phyloP scores from a whole-genome alignment of 2,888 invertebrate species.

The Drosophila vallismaia region DNA sequence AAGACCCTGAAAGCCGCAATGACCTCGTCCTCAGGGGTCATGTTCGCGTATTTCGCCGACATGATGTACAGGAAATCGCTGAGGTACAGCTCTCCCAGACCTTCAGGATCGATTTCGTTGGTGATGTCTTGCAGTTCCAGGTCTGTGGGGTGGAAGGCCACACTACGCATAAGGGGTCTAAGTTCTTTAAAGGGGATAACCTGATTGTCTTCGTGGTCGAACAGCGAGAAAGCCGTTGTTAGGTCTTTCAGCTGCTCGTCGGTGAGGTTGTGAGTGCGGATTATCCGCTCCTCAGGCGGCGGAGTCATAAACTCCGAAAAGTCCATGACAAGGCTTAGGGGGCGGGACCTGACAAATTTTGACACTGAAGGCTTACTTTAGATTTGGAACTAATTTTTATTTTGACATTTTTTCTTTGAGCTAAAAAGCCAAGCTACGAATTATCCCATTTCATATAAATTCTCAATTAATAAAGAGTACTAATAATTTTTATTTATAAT shows the following conservation, averaged over 20 bases:
- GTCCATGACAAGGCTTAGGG: slow-evolving; percentile 42
- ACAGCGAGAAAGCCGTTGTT: slow-evolving; percentile 51
- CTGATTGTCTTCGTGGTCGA: slow-evolving; percentile 27
- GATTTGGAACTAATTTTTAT: not conserved
- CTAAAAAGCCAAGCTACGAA: not conserved
- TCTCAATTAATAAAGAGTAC: not conserved
- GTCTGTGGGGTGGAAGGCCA: slow-evolving; percentile 54
- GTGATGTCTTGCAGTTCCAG: slow-evolving; percentile 47
- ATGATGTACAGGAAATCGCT: slow-evolving; percentile 63
- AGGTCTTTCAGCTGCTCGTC: slow-evolving; percentile 49
- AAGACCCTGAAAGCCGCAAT: slow-evolving; percentile 61
- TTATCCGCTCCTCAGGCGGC: slow-evolving; percentile 52
- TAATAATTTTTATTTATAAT: not conserved
- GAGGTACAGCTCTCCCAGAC: slow-evolving; percentile 44
- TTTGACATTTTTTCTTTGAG: not conserved
- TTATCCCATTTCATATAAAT: too few species aligned
- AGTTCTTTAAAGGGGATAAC: slow-evolving; percentile 48
- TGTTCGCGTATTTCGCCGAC: slow-evolving; percentile 45
- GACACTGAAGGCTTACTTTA: not conserved
- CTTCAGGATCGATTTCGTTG: slow-evolving; percentile 56
- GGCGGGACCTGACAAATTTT: slow-evolving; percentile 10
- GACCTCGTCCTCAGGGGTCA: slow-evolving; percentile 59
- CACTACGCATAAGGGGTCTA: slow-evolving; percentile 38
- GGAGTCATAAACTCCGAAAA: slow-evolving; percentile 55
- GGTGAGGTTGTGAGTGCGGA: slow-evolving; percentile 39